phyloP scores from a whole-genome alignment of 2,888 invertebrate species.

The Pycnomerus fuliginosus region DNA sequence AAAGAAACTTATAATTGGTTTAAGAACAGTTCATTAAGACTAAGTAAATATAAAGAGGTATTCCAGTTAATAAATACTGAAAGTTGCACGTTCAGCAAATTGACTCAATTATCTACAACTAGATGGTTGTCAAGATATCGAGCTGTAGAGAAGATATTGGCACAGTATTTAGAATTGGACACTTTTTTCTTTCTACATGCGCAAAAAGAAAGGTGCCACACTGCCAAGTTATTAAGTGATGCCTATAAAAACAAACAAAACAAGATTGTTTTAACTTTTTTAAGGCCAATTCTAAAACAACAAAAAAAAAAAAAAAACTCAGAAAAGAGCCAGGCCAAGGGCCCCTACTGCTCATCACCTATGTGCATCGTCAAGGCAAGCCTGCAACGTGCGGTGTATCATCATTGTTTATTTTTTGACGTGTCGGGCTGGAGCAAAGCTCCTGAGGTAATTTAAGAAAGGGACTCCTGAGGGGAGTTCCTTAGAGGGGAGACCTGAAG shows the following conservation, averaged over 20 bases:
- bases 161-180: constrained; percentile 30
- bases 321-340: no score
- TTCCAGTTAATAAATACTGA: constrained; percentile 22
- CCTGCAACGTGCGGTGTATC: no score
- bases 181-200: constrained; percentile 5
- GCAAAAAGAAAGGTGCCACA: constrained; percentile 13
- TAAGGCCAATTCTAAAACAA: no score
- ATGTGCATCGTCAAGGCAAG: no score
- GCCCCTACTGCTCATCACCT: no score
- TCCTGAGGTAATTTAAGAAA: no score
- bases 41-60: constrained; percentile 21
- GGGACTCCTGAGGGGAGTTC: no score
- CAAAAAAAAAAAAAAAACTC: no score
- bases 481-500: no score
- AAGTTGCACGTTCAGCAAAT: constrained; percentile 8
- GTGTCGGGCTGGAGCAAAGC: no score
- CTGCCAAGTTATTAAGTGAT: constrained; percentile 10
- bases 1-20: constrained; percentile 37
- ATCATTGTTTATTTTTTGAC: no score
- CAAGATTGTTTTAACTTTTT: no score
- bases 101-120: constrained; percentile 21
- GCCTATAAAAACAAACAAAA: constrained; percentile 9
- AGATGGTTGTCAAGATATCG: constrained; percentile 33
- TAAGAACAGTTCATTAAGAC: constrained; percentile 25
- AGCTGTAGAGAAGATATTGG: constrained; percentile 28